Base-by-base conservation (phyloP, 1,140 invertebrate genomes). In the Hylaeus volcanicus region DNA sequence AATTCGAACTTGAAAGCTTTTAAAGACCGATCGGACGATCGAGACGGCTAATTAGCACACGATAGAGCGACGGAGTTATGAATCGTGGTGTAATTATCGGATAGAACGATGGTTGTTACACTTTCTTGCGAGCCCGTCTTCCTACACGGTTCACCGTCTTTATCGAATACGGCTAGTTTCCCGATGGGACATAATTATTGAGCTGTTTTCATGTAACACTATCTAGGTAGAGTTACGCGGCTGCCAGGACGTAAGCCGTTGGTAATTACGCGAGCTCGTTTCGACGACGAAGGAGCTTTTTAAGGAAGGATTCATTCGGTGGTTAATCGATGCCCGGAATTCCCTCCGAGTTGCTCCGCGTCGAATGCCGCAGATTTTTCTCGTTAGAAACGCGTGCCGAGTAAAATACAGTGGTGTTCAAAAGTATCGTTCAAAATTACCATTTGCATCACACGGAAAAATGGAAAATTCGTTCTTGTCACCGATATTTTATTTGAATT, bases 71-170 rank as follows among this genome's bases (percentile, higher is more conserved):
- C 74, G 12, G 6, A 48, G 74, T 58, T 78, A 83, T 79, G 74
- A 69, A 83, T 74, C 76, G 65, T 55, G 75, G 66, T 56, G 48
- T 41, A 65, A 80, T 85, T 79, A 84, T 74, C 71, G 61, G 43
- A 37, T 15, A 12, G 74, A 80, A 11, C 39, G 45, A 48, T 58
- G 37, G 43, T 56, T 51, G 66, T 74, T 64, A 75, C 15, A 64
- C 60, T 26, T 15, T 48, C 12, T 43, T 26, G 43, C 56, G 43
- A 45, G 43, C 43, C 2, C 56, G 53, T 39, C 74, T n/a, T 43
- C 53, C 9, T 15, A 26, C 53, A 1, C 61, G 14, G 60, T 64
- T 53, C 48, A 43, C 26, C 15, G 12, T 77, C 69, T 55, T 77
- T 69, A 69, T 60, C 63, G 43, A 4, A 26, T 41, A 39, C 48